Base-by-base conservation (phyloP, 2,888 invertebrate genomes). In the Eubasilissa splendida region DNA sequence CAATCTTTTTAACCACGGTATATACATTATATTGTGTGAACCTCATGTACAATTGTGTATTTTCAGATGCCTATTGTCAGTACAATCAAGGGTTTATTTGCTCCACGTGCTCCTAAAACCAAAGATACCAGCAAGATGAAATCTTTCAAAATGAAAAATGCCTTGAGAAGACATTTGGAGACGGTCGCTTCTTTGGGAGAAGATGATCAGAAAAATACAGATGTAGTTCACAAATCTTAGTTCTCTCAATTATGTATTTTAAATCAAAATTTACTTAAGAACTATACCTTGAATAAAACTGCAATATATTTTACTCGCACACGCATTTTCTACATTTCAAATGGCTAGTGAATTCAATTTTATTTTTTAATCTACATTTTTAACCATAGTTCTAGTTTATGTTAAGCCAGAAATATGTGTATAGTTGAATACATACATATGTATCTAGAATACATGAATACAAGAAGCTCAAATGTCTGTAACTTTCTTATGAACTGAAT, bases 81-180 rank as follows among this genome's bases (percentile, higher is more conserved):
- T 82, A 88, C 90, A 76, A 92, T 92, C 76, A 88, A 88, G 84
- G 87, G 87, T 84, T 90, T 91, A 85, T 85, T 92, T 60, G 84
- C 84, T 56, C 87, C 84, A 84, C 85, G 82, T 76, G 86, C 85
- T 84, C 84, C 65, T 84, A 86, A 83, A 85, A 85, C 79, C 84
- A 84, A 73, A 84, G 33, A 58, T 56, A 52, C 11, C 73, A 7
- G 63, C 54, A 58, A 79, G 80, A 85, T 85, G 73, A 87, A 85
- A 80, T 91, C 92, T 50, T 90, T 90, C 83, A 93, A 91, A 87
- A 87, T 86, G 50, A 90, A 89, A 84, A 90, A 92, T 85, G 89
- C 91, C 4, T 84, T 89, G 68, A 85, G 86, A 84, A 91, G 87
- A 84, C 93, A 93, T 84, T 87, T 90, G 87, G 87, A 91, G 85